Base-by-base conservation (phyloP, 2,888 invertebrate species). In the Quadriops clusia region DNA sequence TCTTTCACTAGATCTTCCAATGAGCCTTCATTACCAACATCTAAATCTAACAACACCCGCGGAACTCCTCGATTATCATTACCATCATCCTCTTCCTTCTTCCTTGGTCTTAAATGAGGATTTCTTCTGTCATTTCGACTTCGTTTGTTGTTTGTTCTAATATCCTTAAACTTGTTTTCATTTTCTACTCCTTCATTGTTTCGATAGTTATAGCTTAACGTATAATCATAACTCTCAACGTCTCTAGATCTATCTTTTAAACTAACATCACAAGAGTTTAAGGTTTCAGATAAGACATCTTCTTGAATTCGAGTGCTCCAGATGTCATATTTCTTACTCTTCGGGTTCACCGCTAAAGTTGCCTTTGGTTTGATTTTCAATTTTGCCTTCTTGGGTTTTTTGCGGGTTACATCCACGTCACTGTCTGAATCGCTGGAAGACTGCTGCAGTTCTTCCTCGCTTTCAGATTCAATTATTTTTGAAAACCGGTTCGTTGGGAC, bases 191-290 rank as follows among this genome's bases (percentile, higher is more conserved):
- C 71, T 40, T 75, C 61, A 42, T 72, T 70, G 58, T 73, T 73
- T 46, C 68, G 70, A 44, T 72, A 43, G 32, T 45, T 42, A 12
- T 36, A 33, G 23, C 42, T 44, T 38, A 53, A 58, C 20, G 72
- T 71, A 54, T 76, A 77, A 58, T 81, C 77, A 59, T 86, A 85
- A 55, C 75, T 77, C 60, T 86, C 85, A 28, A 84, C 78, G 53
- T 64, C 68, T 13, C 77, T 62, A 30, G 67, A 77, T 63, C 70
- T 77, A 56, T 68, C 68, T 53, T 64, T 73, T 58, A 61, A 69
- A 49, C 76, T 73, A 6, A 87, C 84, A 57, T 79, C 82, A 59
- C 83, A 83, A 22, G 73, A 73, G 7, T 75, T 73, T 62, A 89
- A 70, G 45, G 82, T 77, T 52, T 85, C 80, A 14, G 80, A 77